Evolutionary conservation across 1,140 invertebrate species (phyloP).

Genomic region (Cataglyphis hispanica): DNA sequence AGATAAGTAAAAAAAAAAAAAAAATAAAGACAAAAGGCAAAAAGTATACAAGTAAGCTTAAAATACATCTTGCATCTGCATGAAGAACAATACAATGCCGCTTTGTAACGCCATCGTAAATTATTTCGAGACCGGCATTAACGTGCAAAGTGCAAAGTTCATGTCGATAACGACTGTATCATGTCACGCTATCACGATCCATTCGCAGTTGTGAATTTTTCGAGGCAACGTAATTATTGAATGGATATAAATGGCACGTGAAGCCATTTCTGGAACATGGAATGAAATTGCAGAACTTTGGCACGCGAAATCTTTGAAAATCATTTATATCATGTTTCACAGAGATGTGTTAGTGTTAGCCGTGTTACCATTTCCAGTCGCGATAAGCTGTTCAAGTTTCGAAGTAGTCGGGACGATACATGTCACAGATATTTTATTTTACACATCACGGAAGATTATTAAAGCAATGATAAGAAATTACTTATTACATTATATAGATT

Average conservation of each 20-base stretch:
- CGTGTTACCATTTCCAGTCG: conserved; percentile 24
- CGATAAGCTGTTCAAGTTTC: conserved; percentile 38
- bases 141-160: conserved; percentile 78
- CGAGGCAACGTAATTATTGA: conserved; percentile 80
- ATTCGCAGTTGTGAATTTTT: conserved; percentile 78
- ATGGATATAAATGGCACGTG: conserved; percentile 80
- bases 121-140: conserved; percentile 66
- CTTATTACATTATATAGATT: not conserved
- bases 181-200: conserved; percentile 81
- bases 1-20: not conserved
- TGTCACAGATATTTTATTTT: conserved; percentile 23
- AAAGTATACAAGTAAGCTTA: conserved; percentile 7
- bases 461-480: conserved; percentile 4
- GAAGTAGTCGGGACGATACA: conserved; percentile 37
- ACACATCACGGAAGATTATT: conserved; percentile 7
- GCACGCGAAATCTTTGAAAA: conserved; percentile 80
- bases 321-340: conserved; percentile 43
- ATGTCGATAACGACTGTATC: conserved; percentile 86
- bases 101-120: conserved; percentile 62
- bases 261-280: conserved; percentile 71
- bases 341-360: conserved; percentile 1
- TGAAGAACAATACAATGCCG: conserved; percentile 61
- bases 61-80: conserved; percentile 49
- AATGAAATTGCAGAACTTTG: conserved; percentile 76
- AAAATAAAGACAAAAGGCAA: not conserved